phyloP scores from a whole-genome alignment of 2,888 invertebrate species.

The Balanococcus diminutus region DNA sequence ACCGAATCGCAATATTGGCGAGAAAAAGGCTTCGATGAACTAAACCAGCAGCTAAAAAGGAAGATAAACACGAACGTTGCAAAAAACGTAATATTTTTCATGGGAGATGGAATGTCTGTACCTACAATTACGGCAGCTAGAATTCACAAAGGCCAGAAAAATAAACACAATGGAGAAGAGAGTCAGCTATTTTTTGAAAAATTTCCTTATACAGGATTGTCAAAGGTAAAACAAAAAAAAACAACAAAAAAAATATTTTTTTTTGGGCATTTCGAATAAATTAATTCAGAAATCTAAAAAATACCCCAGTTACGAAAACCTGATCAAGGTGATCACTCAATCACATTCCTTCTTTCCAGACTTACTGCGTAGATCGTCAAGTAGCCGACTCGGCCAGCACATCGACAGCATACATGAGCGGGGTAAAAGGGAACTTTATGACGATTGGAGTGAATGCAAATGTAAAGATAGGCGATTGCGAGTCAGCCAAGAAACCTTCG shows the following conservation, averaged over 20 bases:
- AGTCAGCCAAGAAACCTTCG: constrained; percentile 6
- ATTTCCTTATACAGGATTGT: constrained; percentile 80
- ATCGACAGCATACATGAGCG: constrained; percentile 73
- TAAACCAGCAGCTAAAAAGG: not conserved
- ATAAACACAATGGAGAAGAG: constrained; percentile 67
- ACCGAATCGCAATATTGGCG: constrained; percentile 38
- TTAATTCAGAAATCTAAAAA: not conserved
- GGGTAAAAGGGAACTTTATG: constrained; percentile 73
- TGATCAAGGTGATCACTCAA: too few species aligned
- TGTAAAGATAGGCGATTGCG: constrained; percentile 62
- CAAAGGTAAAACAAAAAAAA: constrained; percentile 81
- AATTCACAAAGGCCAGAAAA: constrained; percentile 72
- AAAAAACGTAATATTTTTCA: constrained; percentile 82
- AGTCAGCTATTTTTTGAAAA: constrained; percentile 76
- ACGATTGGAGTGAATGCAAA: constrained; percentile 69
- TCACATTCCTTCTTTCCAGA: too few species aligned
- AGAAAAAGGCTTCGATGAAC: not conserved
- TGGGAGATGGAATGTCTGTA: constrained; percentile 92
- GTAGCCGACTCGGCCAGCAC: constrained; percentile 78
- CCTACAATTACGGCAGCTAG: constrained; percentile 83
- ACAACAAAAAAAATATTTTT: too few species aligned
- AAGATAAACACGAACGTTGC: constrained; percentile 65
- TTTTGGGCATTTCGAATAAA: too few species aligned
- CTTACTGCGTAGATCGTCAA: constrained; percentile 65
- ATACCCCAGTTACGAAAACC: not conserved